Evolutionary conservation across 2,797 vertebrate species (phyloP).

Genomic region (Poecilia picta): DNA sequence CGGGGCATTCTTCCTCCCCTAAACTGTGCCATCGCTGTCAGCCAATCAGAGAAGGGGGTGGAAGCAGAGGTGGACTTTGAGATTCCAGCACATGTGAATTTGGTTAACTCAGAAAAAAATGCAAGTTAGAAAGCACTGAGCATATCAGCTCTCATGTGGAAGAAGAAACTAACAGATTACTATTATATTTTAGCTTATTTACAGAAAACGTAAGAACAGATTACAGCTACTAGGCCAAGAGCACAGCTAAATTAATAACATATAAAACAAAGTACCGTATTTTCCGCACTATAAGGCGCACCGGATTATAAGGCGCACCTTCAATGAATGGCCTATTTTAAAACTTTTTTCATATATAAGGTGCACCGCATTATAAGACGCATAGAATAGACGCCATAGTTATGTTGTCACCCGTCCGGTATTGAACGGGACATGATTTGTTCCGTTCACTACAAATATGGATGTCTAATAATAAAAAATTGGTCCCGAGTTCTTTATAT

Average conservation of each 20-base stretch:
- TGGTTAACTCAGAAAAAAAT: conserved; percentile 65
- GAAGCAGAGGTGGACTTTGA: conserved; percentile 82
- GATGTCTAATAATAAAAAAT: too few relatives aligned
- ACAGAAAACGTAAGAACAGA: not conserved
- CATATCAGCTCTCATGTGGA: conserved; percentile 4
- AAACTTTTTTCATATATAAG: too few relatives aligned
- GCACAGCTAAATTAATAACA: not conserved
- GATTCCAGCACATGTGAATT: conserved; percentile 75
- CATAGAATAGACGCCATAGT: too few relatives aligned
- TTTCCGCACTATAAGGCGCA: too few relatives aligned
- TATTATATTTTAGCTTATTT: not conserved
- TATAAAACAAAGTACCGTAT: not conserved
- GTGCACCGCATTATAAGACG: too few relatives aligned
- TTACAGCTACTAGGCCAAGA: not conserved
- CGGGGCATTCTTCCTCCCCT: conserved; percentile 30
- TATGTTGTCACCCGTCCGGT: too few relatives aligned
- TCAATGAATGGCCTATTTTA: too few relatives aligned
- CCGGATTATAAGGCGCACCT: too few relatives aligned
- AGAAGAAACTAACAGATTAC: not conserved
- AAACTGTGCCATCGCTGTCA: conserved; percentile 32
- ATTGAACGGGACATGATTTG: too few relatives aligned
- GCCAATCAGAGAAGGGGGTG: conserved; percentile 83
- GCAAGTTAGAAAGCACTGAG: conserved; percentile 19
- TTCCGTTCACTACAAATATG: too few relatives aligned
- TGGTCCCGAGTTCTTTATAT: too few relatives aligned